Evolutionary conservation across 2,797 vertebrate genomes (phyloP), one percentile per base, ranked within the genome.

Genomic region (Centroberyx gerrardi): DNA sequence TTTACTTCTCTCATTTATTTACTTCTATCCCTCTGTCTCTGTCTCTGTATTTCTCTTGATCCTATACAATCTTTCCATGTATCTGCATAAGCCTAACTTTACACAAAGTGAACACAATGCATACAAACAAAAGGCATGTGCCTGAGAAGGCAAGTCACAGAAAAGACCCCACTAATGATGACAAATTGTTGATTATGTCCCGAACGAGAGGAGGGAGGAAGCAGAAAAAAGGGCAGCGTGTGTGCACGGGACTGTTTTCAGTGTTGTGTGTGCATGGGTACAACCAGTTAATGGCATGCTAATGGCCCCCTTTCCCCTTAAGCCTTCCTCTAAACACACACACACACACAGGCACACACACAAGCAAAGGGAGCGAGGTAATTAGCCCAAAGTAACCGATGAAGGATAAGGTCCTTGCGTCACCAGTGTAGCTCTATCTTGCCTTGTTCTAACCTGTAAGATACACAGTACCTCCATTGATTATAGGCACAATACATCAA

Each of bases 271-370:
- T 48, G 71, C 8, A 44, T n/a, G 49, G 61, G 17, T 62, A 17
- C 6, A 4, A 72, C 49, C 48, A 46, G 62, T 68, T 84, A 88
- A 88, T 77, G 31, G 46, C 52, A 65, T 64, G 74, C 29, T 83
- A 76, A 78, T 86, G 44, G 56, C 58, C 60, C 36, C 40, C 60
- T 44, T 52, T 68, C 6, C 13, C 52, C 73, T 59, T 76, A 55
- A 75, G 56, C 44, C 33, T 70, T 8, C 17, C 42, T 67, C 22
- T 68, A 48, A 69, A 81, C 64, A 65, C 51, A 17, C 48, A 56
- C 31, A 55, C 5, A 75, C 7, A 66, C 33, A 65, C 29, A 64
- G n/a, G 22, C 44, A 33, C 54, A 52, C 10, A 40, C 15, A 38
- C 18, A 31, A 54, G 22, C 51, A 63, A 27, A 33, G 55, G 18